phyloP scores from a whole-genome alignment of 2,797 vertebrate species.

The Aphelocoma californica region DNA sequence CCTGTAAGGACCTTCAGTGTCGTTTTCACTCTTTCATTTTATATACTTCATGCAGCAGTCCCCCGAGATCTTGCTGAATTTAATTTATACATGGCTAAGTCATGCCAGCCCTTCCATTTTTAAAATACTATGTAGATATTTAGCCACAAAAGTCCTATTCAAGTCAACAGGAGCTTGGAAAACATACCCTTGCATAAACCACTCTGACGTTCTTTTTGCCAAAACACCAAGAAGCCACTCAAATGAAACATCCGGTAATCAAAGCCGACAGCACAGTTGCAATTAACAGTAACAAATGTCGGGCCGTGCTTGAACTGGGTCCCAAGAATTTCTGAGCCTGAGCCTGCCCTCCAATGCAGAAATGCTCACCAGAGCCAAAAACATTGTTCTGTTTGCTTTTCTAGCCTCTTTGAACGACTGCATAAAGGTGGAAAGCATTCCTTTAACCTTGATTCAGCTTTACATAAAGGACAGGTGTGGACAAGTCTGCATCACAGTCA shows the following conservation, averaged over 20 bases:
- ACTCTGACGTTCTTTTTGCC: slow-evolving; percentile 40
- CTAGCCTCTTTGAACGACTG: background rate
- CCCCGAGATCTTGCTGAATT: slow-evolving; percentile 38
- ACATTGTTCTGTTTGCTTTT: slow-evolving; percentile 19
- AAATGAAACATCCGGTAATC: slow-evolving; percentile 58
- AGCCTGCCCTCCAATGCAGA: slow-evolving; percentile 33
- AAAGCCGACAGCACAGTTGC: slow-evolving; percentile 33
- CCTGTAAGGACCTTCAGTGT: background rate
- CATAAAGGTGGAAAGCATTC: slow-evolving; percentile 39
- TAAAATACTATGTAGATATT: slow-evolving; percentile 4
- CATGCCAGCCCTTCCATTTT: slow-evolving; percentile 19
- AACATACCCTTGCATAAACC: slow-evolving; percentile 30
- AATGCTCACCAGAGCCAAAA: slow-evolving; percentile 17
- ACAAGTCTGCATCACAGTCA: slow-evolving; percentile 44
- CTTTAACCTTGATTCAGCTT: slow-evolving; percentile 46
- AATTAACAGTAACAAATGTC: slow-evolving; percentile 46
- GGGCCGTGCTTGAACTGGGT: slow-evolving; percentile 41
- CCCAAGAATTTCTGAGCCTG: slow-evolving; percentile 54
- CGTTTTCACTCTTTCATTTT: slow-evolving; percentile 2
- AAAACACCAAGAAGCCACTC: slow-evolving; percentile 45
- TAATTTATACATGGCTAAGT: slow-evolving; percentile 42
- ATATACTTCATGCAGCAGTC: background rate
- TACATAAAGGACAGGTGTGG: slow-evolving; percentile 19
- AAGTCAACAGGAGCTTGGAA: slow-evolving; percentile 35
- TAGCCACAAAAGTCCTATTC: slow-evolving; percentile 50